These are phyloP conservation scores for Anomalospiza imberbis DNA, from an alignment of 2,797 vertebrate genomes.

Conservation along the genomic window DNA sequence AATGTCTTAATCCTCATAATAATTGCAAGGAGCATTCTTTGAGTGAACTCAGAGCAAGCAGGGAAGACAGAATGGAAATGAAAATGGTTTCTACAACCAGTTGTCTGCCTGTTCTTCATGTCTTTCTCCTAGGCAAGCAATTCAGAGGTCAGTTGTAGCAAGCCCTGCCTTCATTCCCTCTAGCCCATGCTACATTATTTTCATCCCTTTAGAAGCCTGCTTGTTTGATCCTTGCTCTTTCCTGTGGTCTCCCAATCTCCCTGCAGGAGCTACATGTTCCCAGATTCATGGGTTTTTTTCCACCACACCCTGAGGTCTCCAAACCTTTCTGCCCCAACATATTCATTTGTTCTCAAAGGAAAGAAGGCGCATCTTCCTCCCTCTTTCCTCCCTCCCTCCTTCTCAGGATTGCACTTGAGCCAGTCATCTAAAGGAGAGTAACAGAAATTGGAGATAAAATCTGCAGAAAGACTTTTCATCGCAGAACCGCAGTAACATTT, in stretches of 20 bases:
- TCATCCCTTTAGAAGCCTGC: neutral
- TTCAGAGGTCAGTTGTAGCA: neutral
- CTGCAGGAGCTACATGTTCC: neutral
- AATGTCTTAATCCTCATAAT: neutral
- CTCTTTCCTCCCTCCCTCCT: neutral
- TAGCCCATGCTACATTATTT: neutral
- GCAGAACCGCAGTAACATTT: neutral
- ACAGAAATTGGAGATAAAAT: neutral
- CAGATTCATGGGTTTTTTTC: neutral
- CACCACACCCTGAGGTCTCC: neutral
- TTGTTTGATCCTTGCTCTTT: constrained; percentile 11
- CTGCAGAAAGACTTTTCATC: neutral
- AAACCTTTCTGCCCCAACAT: neutral
- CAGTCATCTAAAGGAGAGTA: neutral
- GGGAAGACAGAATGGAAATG: neutral
- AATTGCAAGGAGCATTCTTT: neutral
- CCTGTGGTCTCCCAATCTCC: neutral
- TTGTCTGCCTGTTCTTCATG: neutral
- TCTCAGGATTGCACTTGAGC: neutral
- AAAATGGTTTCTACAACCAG: neutral
- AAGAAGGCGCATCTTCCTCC: neutral
- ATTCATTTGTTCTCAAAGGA: neutral
- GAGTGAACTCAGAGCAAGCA: neutral
- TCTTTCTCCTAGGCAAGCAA: neutral
- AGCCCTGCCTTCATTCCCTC: neutral